Evolutionary conservation across 2,888 invertebrate species (phyloP).

Genomic region (Andrena haemorrhoa): DNA sequence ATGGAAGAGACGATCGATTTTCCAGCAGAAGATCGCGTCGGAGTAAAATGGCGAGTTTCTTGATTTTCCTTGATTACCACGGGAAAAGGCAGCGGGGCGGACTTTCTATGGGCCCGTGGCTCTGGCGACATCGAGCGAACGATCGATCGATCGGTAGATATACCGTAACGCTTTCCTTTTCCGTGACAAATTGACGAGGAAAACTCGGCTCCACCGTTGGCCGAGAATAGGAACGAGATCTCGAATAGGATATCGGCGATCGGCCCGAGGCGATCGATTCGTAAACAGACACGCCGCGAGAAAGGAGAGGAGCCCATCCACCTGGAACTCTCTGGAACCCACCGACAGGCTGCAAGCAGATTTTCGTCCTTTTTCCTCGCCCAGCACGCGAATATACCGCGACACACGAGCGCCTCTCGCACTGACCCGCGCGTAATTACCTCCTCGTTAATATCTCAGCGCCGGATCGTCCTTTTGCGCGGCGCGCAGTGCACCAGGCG

Average conservation of each 20-base stretch:
- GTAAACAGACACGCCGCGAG: neutral
- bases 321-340: too few species aligned
- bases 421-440: slow-evolving; percentile 1
- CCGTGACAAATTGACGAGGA: slow-evolving; percentile 61
- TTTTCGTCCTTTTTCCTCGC: too few species aligned
- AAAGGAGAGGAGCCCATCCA: neutral
- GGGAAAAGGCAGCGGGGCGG: neutral
- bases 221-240: slow-evolving; percentile 48
- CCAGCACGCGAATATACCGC: neutral
- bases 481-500: neutral
- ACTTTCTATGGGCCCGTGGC: slow-evolving; percentile 30
- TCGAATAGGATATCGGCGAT: slow-evolving; percentile 48
- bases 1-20: neutral
- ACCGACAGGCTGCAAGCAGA: too few species aligned
- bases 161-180: slow-evolving; percentile 65
- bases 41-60: neutral
- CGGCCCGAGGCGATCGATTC: slow-evolving; percentile 11
- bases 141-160: slow-evolving; percentile 33
- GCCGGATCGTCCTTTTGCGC: slow-evolving; percentile 9
- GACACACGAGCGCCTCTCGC: neutral
- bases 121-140: slow-evolving; percentile 32
- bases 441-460: neutral
- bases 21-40: neutral
- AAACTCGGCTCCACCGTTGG: slow-evolving; percentile 44
- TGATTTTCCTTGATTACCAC: neutral